A percentile compares a stretch with the other conserved stretches of the same genome.
These are phyloP conservation scores for Meganola albula DNA, from an alignment of 2,888 invertebrate species.

Conservation along the genomic window DNA sequence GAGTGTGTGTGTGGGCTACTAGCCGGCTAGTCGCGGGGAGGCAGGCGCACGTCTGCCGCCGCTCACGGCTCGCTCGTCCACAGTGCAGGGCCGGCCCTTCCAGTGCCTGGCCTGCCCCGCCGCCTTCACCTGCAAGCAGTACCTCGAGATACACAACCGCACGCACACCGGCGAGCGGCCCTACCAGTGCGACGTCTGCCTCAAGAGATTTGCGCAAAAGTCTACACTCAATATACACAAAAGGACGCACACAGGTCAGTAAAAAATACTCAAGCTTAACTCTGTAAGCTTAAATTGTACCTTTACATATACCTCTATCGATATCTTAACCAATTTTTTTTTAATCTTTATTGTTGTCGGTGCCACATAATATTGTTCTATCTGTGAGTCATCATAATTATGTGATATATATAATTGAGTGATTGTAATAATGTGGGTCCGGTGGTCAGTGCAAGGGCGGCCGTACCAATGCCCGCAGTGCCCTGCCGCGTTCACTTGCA, in stretches of 20 bases:
- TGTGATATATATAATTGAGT: conserved; percentile 17
- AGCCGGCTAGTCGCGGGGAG: conserved; percentile 29
- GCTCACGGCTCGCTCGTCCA: conserved; percentile 42
- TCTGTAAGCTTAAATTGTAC: too few species aligned
- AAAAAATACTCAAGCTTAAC: conserved; percentile 18
- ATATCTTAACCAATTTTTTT: too few species aligned
- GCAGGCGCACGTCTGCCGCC: conserved; percentile 19
- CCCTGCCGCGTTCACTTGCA: conserved; percentile 78
- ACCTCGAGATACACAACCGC: conserved; percentile 75
- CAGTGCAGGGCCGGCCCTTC: conserved; percentile 79
- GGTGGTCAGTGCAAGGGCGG: conserved; percentile 71
- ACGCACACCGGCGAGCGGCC: conserved; percentile 77
- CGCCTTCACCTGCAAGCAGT: conserved; percentile 78
- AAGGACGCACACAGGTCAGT: conserved; percentile 84
- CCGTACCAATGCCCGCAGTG: conserved; percentile 78
- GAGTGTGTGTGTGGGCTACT: conserved; percentile 52
- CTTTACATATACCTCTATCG: too few species aligned
- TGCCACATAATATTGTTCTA: conserved; percentile 54
- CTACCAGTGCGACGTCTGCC: conserved; percentile 84
- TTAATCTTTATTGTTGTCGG: too few species aligned
- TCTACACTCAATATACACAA: conserved; percentile 89
- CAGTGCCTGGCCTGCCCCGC: conserved; percentile 79
- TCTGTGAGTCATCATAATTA: conserved; percentile 33
- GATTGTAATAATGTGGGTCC: conserved; percentile 26
- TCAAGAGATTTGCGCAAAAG: conserved; percentile 89